Evolutionary conservation across 2,888 invertebrate genomes (phyloP).

Genomic region (Drosophila austrosaltans): DNA sequence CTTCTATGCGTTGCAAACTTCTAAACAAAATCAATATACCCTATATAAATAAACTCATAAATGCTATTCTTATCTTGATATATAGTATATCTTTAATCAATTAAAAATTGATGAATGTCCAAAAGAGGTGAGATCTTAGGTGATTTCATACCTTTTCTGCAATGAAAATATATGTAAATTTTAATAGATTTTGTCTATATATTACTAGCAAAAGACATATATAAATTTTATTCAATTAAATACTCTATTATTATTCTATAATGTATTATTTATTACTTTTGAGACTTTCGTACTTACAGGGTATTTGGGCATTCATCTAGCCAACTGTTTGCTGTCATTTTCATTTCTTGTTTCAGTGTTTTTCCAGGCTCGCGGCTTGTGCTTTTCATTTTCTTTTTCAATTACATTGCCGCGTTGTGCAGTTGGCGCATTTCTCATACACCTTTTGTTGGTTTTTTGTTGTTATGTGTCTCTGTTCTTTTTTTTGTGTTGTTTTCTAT

Average conservation of each 20-base stretch:
- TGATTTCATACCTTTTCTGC: no score
- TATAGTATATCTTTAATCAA: no score
- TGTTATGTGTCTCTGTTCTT: neutral
- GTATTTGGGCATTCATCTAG: constrained; percentile 19
- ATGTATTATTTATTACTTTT: neutral
- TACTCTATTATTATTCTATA: neutral
- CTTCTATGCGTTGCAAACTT: no score
- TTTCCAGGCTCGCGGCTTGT: constrained; percentile 59
- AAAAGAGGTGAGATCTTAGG: no score
- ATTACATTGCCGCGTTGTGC: constrained; percentile 62
- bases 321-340: constrained; percentile 27
- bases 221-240: no score
- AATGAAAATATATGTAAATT: no score
- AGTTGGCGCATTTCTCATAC: constrained; percentile 70
- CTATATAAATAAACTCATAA: no score
- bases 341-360: constrained; percentile 48
- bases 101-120: no score
- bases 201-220: no score
- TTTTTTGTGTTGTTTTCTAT: neutral
- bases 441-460: constrained; percentile 30
- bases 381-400: constrained; percentile 74
- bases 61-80: no score
- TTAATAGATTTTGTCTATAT: no score
- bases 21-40: no score
- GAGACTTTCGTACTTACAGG: constrained; percentile 17